A percentile compares a stretch with the other conserved stretches of the same genome.
Conservation (phyloP, 2,113 vertebrate species). For the Dicerorhinus sumatrensis region DNA sequence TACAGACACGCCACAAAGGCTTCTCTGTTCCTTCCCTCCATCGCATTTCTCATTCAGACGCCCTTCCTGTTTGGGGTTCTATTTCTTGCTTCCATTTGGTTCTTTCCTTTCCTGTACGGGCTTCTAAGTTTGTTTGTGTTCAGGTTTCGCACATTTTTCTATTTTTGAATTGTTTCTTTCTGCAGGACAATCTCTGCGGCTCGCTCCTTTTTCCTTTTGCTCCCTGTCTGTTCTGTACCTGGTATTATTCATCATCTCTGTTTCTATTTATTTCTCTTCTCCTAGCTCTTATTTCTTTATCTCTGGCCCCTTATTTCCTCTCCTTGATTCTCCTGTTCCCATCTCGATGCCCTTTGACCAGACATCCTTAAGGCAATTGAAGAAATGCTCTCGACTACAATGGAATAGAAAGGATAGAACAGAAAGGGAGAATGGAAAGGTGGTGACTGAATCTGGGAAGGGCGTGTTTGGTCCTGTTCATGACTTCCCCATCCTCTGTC, state of each 20-base stretch:
- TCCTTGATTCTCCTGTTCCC: constrained; percentile 66
- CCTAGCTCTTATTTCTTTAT: constrained; percentile 64
- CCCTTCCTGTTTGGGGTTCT: constrained; percentile 74
- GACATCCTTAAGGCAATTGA: constrained; percentile 39
- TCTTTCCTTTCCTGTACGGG: constrained; percentile 62
- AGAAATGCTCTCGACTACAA: background rate
- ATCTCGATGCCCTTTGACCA: constrained; percentile 77
- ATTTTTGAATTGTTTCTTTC: constrained; percentile 53
- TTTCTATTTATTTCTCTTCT: constrained; percentile 56
- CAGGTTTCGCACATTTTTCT: constrained; percentile 62
- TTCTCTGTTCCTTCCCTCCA: constrained; percentile 56
- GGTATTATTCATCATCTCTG: background rate
- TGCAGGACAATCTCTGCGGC: background rate
- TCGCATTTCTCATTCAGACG: constrained; percentile 58
- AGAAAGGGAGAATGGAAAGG: background rate
- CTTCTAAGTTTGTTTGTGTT: constrained; percentile 65
- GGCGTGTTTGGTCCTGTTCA: background rate
- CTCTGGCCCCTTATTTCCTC: constrained; percentile 73
- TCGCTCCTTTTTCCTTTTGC: background rate
- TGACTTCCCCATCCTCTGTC: background rate
- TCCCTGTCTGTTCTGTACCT: background rate
- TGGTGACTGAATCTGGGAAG: background rate
- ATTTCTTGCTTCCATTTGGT: constrained; percentile 65
- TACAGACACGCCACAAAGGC: constrained; percentile 66
- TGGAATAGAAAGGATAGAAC: background rate